Conservation (phyloP, 2,888 invertebrate species). For the Allygus modestus region DNA sequence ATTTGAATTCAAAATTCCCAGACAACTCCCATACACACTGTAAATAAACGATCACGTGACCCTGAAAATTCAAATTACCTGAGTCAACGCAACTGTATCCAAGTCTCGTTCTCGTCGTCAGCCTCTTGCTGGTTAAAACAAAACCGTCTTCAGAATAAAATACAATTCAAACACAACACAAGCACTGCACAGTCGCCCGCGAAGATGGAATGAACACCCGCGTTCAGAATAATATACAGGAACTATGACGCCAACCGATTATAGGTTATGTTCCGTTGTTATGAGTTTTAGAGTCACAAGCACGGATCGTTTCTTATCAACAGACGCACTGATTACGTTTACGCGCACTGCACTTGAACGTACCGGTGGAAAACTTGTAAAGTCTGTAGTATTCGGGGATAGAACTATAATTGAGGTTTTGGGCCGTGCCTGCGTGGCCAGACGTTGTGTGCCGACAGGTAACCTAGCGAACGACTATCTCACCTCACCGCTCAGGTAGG, state of each 20-base stretch:
- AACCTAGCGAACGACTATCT: conserved; percentile 29
- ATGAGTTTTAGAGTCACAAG: conserved; percentile 18
- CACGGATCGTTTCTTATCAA: conserved; percentile 30
- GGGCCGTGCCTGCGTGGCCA: conserved; percentile 55
- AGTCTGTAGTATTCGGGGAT: background rate
- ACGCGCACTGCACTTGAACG: conserved; percentile 23
- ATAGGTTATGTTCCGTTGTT: conserved; percentile 52
- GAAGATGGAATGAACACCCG: background rate
- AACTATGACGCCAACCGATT: conserved; percentile 9
- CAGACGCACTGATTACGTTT: conserved; percentile 23
- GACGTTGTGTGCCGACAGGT: conserved; percentile 29
- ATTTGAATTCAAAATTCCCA: background rate
- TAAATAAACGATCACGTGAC: conserved; percentile 22
- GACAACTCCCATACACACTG: background rate
- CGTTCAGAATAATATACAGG: background rate
- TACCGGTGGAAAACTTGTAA: background rate
- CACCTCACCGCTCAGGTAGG: conserved; percentile 49
- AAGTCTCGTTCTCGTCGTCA: background rate
- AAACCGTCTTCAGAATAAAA: conserved; percentile 28
- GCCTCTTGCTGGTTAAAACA: background rate
- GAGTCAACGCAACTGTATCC: conserved; percentile 8
- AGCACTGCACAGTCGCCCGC: conserved; percentile 25
- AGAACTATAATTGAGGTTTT: background rate
- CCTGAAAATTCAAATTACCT: conserved; percentile 20
- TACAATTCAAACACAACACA: conserved; percentile 20